These are phyloP conservation scores for Typhlomys cinereus DNA, from an alignment of 2,113 vertebrate species.

Conservation along the genomic window DNA sequence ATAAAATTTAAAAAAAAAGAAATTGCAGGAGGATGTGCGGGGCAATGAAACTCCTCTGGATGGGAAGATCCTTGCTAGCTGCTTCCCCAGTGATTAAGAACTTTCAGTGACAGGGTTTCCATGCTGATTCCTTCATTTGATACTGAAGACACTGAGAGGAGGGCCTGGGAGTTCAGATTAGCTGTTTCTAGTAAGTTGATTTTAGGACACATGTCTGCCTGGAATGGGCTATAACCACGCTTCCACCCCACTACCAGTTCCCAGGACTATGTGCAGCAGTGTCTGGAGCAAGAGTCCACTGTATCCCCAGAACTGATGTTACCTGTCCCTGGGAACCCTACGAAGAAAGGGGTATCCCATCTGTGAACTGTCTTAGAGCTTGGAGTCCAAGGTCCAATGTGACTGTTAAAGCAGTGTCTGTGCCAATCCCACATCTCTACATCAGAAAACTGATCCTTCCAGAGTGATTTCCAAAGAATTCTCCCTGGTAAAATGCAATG, in stretches of 20 bases:
- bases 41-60: rapidly evolving
- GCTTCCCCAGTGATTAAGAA: neutral
- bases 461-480: neutral
- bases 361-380: neutral
- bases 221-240: too few relatives aligned
- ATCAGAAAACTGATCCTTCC: neutral
- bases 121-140: neutral
- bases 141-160: neutral
- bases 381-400: neutral
- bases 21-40: rapidly evolving
- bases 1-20: too few relatives aligned
- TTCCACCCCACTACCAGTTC: rapidly evolving
- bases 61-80: too few relatives aligned
- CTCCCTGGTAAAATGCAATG: neutral
- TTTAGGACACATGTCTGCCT: neutral
- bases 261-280: too few relatives aligned
- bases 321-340: rapidly evolving
- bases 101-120: neutral
- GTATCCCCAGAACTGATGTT: rapidly evolving
- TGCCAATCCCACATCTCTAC: rapidly evolving
- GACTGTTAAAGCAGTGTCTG: neutral
- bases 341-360: too few relatives aligned
- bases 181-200: neutral
- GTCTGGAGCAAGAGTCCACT: neutral
- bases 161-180: too few relatives aligned